Base-by-base conservation (phyloP, 2,888 invertebrate genomes). In the Molanna angustata region DNA sequence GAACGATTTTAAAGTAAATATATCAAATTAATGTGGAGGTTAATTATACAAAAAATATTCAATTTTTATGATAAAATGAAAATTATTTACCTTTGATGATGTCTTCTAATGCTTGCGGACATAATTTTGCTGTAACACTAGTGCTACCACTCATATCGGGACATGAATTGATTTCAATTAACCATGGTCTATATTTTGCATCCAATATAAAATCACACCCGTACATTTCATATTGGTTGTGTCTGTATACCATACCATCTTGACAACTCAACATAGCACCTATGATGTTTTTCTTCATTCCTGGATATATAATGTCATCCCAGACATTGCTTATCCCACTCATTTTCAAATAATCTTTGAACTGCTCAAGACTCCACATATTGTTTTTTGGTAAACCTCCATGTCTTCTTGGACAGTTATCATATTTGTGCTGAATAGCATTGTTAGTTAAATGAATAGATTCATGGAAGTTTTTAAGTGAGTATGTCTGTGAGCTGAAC, bases 191-290 rank as follows among this genome's bases (percentile, higher is more conserved):
- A 62, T 84, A 89, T 63, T 90, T 85, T 64, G 92, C 86, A 52
- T 90, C 88, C 31, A 95, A 69, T 78, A 95, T 87, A 67, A 95
- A 95, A 72, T 96, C 95, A 47, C 94, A 94, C 4, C 94, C 95
- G 66, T 91, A 94, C 31, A 94, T 67, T 69, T 95, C 94, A 70
- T 94, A 95, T 51, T 88, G 85, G 64, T 89, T 88, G 63, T 82
- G 81, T 56, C 83, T 75, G 16, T 80, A 71, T 31, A 83, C 79
- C 61, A 88, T 79, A 58, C 84, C 80, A 60, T 88, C 85, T 69
- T 92, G 85, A 44, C 90, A 86, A 45, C 87, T 84, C 49, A 94
- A 71, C 69, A 94, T 80, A 17, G 90, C 83, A n/a, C 88, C 85
- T 11, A 88, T 80, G 20, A 95, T 84, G 33, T 88, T 86, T 63